These are phyloP conservation scores for Caenorhabditis inopinata DNA, from an alignment of 1,140 invertebrate genomes.

Conservation along the genomic window DNA sequence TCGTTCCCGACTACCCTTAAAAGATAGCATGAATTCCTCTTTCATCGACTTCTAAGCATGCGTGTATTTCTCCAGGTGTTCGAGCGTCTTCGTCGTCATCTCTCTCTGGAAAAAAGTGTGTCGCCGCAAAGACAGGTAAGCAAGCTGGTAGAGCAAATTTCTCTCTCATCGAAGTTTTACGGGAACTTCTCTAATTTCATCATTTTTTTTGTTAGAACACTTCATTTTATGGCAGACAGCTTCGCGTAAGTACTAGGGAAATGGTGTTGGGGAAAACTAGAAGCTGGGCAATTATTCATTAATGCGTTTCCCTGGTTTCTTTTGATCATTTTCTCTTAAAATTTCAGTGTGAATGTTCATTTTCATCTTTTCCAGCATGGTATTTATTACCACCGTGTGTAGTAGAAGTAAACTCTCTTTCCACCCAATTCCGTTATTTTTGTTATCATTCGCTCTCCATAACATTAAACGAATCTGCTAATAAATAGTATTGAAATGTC, in stretches of 20 bases:
- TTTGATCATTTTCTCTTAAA: background rate
- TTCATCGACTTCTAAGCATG: conserved; percentile 10
- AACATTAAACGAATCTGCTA: background rate
- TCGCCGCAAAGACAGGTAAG: conserved; percentile 41
- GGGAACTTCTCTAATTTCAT: background rate
- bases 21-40: background rate
- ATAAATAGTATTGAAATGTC: background rate
- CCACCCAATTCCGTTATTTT: background rate
- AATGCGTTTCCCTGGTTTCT: background rate
- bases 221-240: conserved; percentile 24
- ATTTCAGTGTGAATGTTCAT: background rate
- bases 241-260: conserved; percentile 2
- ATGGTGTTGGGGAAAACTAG: background rate
- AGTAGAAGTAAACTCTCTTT: background rate
- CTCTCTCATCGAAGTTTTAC: background rate
- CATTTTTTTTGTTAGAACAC: background rate
- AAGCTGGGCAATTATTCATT: background rate
- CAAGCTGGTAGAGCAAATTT: background rate
- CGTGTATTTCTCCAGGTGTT: conserved; percentile 43
- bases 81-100: conserved; percentile 51
- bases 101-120: conserved; percentile 50
- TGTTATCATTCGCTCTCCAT: background rate
- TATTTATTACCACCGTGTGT: conserved; percentile 21
- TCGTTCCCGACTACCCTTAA: background rate
- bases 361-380: conserved; percentile 13